Conservation (phyloP, 2,113 vertebrate species). For the Trachemys scripta region DNA sequence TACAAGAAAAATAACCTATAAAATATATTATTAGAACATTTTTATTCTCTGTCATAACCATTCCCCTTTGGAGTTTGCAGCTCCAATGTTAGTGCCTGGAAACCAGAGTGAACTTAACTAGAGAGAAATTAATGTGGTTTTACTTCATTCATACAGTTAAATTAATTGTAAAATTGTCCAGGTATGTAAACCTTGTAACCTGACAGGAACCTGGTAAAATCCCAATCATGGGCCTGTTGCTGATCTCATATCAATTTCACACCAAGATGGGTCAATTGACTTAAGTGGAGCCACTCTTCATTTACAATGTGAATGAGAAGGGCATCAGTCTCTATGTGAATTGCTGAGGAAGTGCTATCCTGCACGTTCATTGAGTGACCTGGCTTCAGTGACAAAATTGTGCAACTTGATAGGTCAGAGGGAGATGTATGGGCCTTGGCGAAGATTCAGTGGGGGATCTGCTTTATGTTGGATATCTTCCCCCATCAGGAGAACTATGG, state of each 20-base stretch:
- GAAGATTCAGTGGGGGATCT: fast-evolving
- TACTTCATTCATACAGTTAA: conserved; percentile 62
- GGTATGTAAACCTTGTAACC: neutral
- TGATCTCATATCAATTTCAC: conserved; percentile 16
- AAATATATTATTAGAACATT: conserved; percentile 19
- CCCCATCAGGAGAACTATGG: neutral
- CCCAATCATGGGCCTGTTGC: conserved; percentile 34
- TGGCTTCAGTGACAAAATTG: neutral
- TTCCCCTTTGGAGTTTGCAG: conserved; percentile 54
- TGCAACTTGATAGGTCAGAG: neutral
- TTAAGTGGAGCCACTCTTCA: neutral
- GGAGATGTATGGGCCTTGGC: neutral
- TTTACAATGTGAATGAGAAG: neutral
- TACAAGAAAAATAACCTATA: conserved; percentile 12
- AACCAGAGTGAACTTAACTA: conserved; percentile 66
- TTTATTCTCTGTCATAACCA: conserved; percentile 43
- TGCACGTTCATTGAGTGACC: neutral
- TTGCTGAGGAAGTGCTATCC: neutral
- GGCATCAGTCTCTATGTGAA: neutral
- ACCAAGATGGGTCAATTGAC: conserved; percentile 29
- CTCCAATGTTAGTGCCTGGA: conserved; percentile 65
- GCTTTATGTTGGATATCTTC: neutral
- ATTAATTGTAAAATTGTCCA: conserved; percentile 69
- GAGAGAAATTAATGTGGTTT: conserved; percentile 67
- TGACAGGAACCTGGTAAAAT: conserved; percentile 31